These are phyloP conservation scores for Armadillidium nasatum DNA, from an alignment of 1,140 invertebrate species.

Conservation along the genomic window DNA sequence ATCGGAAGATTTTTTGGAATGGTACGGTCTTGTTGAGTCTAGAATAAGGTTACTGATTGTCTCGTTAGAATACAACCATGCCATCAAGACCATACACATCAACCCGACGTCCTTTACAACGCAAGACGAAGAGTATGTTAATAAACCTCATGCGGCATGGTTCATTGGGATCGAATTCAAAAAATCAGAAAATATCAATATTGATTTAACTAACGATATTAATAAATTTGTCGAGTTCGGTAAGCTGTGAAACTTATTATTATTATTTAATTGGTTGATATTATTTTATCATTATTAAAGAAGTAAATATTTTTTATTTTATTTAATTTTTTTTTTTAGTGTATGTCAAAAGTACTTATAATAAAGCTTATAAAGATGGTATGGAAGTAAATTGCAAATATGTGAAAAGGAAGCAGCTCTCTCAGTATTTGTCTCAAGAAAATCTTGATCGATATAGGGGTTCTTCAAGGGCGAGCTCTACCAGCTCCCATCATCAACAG, in stretches of 20 bases:
- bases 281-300: neutral
- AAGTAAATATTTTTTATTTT: neutral
- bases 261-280: neutral
- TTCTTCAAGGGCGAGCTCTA: no score
- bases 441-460: constrained; percentile 36
- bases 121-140: constrained; percentile 46
- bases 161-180: constrained; percentile 92
- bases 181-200: constrained; percentile 76
- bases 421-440: constrained; percentile 44
- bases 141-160: constrained; percentile 62
- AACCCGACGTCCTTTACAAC: constrained; percentile 79
- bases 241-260: constrained; percentile 45
- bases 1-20: constrained; percentile 83
- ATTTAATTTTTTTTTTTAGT: constrained; percentile 52
- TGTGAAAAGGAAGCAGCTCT: constrained; percentile 52
- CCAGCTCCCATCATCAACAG: no score
- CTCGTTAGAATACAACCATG: constrained; percentile 84
- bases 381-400: constrained; percentile 79
- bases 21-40: constrained; percentile 95
- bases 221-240: constrained; percentile 72
- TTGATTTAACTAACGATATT: constrained; percentile 91
- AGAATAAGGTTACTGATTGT: constrained; percentile 89
- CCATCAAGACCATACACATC: constrained; percentile 87
- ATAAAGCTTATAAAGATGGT: constrained; percentile 77
- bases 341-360: constrained; percentile 60